phyloP scores from a whole-genome alignment of 1,140 invertebrate species.

The Drosophila ananassae region DNA sequence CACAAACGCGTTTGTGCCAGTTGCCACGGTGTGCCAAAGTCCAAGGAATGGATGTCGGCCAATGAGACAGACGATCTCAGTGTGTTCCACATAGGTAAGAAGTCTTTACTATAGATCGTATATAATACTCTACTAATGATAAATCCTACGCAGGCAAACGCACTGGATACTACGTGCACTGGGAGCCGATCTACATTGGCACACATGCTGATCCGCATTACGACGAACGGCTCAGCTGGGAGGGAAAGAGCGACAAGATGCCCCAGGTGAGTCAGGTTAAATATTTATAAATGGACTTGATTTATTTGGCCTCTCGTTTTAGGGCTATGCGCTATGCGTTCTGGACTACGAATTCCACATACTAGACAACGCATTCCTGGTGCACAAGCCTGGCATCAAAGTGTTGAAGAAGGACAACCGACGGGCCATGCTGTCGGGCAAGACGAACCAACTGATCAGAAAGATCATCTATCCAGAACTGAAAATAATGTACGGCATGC shows the following conservation, averaged over 20 bases:
- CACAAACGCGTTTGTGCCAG: constrained; percentile 95
- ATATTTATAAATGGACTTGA: constrained; percentile 28
- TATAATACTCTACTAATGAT: not conserved
- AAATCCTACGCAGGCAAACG: constrained; percentile 87
- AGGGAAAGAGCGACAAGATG: constrained; percentile 97
- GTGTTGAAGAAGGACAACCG: constrained; percentile 90
- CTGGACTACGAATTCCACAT: constrained; percentile 95
- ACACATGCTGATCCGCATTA: constrained; percentile 94
- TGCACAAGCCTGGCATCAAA: constrained; percentile 94
- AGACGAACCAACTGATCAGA: constrained; percentile 91
- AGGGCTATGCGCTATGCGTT: constrained; percentile 94
- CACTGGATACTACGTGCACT: constrained; percentile 91
- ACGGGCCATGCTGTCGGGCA: constrained; percentile 89
- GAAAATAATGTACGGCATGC: constrained; percentile 91
- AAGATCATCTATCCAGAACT: constrained; percentile 93
- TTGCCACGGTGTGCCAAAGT: constrained; percentile 94
- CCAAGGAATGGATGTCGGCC: constrained; percentile 91
- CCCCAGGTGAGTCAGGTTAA: constrained; percentile 89
- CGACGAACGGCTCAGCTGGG: constrained; percentile 94
- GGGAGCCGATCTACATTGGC: constrained; percentile 96
- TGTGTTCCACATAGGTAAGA: constrained; percentile 92
- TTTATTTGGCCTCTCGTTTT: constrained; percentile 63
- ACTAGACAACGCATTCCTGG: constrained; percentile 94
- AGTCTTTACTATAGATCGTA: not conserved
- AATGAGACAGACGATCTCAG: constrained; percentile 88